Evolutionary conservation across 2,888 invertebrate species (phyloP).

Genomic region (Eustalomyia histrio): DNA sequence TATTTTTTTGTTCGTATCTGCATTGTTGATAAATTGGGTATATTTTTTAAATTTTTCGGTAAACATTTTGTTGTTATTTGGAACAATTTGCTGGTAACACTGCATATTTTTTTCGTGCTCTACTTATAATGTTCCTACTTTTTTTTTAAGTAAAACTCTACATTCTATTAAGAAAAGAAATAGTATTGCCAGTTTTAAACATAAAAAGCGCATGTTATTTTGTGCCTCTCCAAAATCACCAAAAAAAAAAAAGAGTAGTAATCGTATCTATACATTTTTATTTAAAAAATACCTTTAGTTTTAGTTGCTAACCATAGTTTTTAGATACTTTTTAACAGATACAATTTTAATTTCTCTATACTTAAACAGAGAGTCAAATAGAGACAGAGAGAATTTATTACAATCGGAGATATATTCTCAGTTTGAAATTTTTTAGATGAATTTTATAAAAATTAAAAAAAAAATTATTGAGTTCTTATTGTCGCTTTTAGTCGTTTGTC

Average conservation of each 20-base stretch:
- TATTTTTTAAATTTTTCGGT: neutral
- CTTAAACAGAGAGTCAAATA: conserved; percentile 24
- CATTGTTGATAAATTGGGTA: no score
- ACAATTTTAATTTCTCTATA: conserved; percentile 42
- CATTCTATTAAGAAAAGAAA: neutral
- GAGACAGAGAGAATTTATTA: conserved; percentile 12
- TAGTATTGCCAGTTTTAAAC: conserved; percentile 47
- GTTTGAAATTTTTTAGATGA: conserved; percentile 28
- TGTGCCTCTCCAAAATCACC: neutral
- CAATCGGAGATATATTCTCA: conserved; percentile 11
- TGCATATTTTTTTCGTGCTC: neutral
- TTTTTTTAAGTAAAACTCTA: neutral
- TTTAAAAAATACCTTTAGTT: conserved; percentile 34
- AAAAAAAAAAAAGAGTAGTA: conserved; percentile 26
- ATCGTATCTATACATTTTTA: conserved; percentile 31
- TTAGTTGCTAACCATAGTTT: conserved; percentile 63
- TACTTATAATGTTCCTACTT: neutral
- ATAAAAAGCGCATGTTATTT: conserved; percentile 47
- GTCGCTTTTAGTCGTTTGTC: conserved; percentile 76
- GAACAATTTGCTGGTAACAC: neutral
- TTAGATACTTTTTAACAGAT: conserved; percentile 53
- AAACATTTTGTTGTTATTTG: neutral
- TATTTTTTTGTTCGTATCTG: no score
- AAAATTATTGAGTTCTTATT: conserved; percentile 58
- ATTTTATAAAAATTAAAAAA: conserved; percentile 44